Evolutionary conservation across 2,113 vertebrate species (phyloP).

Genomic region (Neoarius graeffei): DNA sequence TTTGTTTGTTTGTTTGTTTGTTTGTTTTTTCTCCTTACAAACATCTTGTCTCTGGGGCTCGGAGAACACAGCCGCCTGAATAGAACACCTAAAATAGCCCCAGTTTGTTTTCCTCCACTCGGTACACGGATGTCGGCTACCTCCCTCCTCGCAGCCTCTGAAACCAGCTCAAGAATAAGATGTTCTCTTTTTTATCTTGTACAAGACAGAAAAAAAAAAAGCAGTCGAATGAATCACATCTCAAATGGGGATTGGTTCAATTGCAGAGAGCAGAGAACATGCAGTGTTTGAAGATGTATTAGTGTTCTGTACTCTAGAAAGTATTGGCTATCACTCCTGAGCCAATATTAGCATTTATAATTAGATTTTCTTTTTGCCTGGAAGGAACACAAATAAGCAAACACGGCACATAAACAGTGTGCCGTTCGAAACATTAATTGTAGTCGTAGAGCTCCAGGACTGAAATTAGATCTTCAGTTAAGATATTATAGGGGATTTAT

Average conservation of each 20-base stretch:
- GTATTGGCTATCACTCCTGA: conserved; percentile 5
- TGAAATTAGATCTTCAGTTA: neutral
- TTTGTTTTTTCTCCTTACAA: neutral
- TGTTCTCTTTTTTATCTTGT: conserved; percentile 20
- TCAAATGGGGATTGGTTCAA: conserved; percentile 27
- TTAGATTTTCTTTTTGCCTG: conserved; percentile 1
- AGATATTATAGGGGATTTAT: neutral
- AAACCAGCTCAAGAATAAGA: conserved; percentile 26
- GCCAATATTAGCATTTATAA: conserved; percentile 20
- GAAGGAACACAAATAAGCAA: conserved; percentile 10
- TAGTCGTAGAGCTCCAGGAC: neutral
- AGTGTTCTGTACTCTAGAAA: neutral
- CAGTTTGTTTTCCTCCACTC: conserved; percentile 34
- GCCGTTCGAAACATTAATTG: neutral
- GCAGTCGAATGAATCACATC: conserved; percentile 29
- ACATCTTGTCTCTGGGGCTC: conserved; percentile 27
- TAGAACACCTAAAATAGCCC: conserved; percentile 10
- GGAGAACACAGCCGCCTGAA: conserved; percentile 32
- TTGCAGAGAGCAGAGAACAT: conserved; percentile 18
- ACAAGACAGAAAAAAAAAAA: neutral
- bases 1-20: neutral
- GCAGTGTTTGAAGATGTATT: conserved; percentile 6
- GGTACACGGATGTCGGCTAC: neutral
- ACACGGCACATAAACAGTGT: neutral
- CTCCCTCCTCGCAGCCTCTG: neutral